Evolutionary conservation across 2,797 vertebrate genomes (phyloP).

Genomic region (Acipenser oxyrinchus): DNA sequence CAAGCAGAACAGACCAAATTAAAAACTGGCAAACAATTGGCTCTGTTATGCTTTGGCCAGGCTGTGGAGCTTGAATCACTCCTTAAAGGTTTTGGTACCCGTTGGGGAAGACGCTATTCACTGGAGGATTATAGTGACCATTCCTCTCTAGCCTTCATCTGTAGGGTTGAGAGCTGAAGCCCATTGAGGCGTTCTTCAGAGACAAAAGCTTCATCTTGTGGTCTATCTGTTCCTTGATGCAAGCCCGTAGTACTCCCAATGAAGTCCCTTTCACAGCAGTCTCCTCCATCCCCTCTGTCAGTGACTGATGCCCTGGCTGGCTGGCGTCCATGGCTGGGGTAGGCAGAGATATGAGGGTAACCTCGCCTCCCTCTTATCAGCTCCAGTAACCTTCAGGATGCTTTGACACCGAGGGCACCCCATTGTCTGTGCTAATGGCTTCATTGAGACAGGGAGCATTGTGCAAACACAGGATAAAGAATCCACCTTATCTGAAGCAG

Average conservation of each 20-base stretch:
- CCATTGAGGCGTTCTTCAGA: too few species aligned
- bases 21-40: too few species aligned
- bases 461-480: conserved; percentile 11
- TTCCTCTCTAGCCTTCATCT: neutral
- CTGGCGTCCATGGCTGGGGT: neutral
- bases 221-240: neutral
- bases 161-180: too few species aligned
- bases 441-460: conserved; percentile 8
- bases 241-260: too few species aligned
- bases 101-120: neutral
- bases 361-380: neutral
- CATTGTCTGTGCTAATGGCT: conserved; percentile 19
- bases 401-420: conserved; percentile 4
- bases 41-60: too few species aligned
- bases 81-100: too few species aligned
- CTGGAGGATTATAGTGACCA: neutral
- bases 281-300: neutral
- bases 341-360: neutral
- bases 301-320: neutral
- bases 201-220: too few species aligned
- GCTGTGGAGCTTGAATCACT: too few species aligned
- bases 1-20: too few species aligned
- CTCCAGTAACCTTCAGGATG: neutral
- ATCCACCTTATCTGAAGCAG: neutral
- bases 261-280: neutral